These are phyloP conservation scores for Schizothorax lantsangensis DNA, from an alignment of 2,797 vertebrate species.

Conservation along the genomic window DNA sequence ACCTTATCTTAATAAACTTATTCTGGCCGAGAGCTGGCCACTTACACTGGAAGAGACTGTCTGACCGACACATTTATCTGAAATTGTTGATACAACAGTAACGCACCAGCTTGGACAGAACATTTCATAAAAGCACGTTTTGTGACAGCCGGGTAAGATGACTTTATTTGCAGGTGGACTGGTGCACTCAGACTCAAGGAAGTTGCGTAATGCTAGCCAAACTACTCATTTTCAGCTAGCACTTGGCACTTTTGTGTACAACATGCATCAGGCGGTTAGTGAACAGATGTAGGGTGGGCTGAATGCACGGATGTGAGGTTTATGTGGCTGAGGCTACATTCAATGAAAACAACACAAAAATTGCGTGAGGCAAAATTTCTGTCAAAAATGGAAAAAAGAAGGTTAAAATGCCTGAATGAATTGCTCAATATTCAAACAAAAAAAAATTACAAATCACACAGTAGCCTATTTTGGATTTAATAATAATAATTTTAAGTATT, in stretches of 20 bases:
- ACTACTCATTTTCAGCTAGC: not conserved
- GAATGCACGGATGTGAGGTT: not conserved
- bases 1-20: not conserved
- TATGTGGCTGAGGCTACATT: not conserved
- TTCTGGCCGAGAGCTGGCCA: not conserved
- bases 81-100: not conserved
- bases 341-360: not conserved
- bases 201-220: too few species aligned
- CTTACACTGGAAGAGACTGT: not conserved
- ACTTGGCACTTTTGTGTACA: not conserved
- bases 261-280: not conserved
- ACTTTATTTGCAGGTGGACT: too few species aligned
- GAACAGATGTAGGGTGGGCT: not conserved
- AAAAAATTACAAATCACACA: not conserved
- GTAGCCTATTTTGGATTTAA: not conserved
- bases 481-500: not conserved
- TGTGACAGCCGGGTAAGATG: not conserved
- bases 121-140: not conserved
- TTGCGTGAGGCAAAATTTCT: not conserved
- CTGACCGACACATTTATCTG: not conserved
- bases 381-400: not conserved
- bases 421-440: not conserved
- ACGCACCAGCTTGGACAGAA: not conserved
- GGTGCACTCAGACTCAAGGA: too few species aligned
- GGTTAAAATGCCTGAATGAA: not conserved